Conservation (phyloP, 1,140 invertebrate species). For the Drosophila obscura region DNA sequence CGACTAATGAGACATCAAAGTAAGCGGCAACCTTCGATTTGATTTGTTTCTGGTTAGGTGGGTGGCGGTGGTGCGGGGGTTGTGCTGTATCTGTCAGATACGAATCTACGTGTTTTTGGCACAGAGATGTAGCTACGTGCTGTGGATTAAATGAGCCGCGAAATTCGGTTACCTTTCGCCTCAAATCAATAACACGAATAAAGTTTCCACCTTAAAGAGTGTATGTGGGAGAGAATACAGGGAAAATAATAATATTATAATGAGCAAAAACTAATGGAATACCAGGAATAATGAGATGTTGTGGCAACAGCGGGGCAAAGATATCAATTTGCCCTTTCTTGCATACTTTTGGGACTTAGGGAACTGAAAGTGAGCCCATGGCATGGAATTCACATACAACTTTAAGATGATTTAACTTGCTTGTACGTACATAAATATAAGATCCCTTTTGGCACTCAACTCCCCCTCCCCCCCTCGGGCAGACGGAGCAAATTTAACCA, state of each 20-base stretch:
- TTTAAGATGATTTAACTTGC: too few relatives aligned
- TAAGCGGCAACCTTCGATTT: conserved; percentile 50
- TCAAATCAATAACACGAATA: conserved; percentile 56
- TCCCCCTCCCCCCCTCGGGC: too few relatives aligned
- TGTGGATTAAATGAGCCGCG: conserved; percentile 65
- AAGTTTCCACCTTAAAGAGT: conserved; percentile 44
- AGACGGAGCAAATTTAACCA: conserved; percentile 2
- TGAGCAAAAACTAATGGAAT: background rate
- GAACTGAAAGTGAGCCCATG: background rate
- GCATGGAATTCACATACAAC: background rate
- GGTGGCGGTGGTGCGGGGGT: background rate
- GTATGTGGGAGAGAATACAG: background rate
- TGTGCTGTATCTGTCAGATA: conserved; percentile 25
- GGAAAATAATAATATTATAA: background rate
- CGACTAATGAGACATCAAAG: conserved; percentile 78
- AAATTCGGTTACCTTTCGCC: conserved; percentile 51
- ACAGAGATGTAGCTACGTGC: conserved; percentile 42
- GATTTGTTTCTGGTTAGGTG: conserved; percentile 67
- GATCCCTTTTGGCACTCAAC: too few relatives aligned
- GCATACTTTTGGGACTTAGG: conserved; percentile 5
- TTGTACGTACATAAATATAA: too few relatives aligned
- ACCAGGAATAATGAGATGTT: too few relatives aligned
- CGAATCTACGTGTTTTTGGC: conserved; percentile 14
- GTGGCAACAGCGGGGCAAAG: too few relatives aligned
- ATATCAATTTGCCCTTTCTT: background rate